These are phyloP conservation scores for Aurelia coerulea DNA, from an alignment of 30 jellyfish, hydroid and myxozoan species.

Conservation along the genomic window DNA sequence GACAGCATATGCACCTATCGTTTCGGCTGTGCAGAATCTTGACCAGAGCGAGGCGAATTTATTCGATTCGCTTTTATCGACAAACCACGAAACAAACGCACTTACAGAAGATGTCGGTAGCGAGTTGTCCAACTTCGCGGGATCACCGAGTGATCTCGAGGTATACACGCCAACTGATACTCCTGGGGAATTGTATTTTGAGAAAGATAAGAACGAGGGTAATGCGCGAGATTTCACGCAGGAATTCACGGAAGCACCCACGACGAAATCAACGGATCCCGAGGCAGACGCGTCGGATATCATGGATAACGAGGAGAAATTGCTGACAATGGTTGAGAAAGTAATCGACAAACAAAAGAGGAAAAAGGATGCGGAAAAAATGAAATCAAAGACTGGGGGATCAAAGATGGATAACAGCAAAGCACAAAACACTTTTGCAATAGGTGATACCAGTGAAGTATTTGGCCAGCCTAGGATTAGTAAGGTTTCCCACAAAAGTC, in stretches of 20 bases:
- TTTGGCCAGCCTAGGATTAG: background rate
- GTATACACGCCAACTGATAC: conserved; percentile 27
- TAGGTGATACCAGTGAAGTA: conserved; percentile 53
- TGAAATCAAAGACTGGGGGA: too few species aligned
- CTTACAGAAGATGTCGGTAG: conserved; percentile 34
- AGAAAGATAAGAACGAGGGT: conserved; percentile 7
- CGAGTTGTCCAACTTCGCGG: conserved; percentile 50
- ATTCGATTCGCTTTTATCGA: conserved; percentile 44
- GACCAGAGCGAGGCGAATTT: conserved; percentile 59
- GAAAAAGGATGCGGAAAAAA: background rate
- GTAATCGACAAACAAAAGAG: conserved; percentile 52
- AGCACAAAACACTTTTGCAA: background rate
- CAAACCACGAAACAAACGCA: conserved; percentile 33
- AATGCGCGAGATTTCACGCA: background rate
- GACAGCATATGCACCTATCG: conserved; percentile 57
- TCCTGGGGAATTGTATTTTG: conserved; percentile 50
- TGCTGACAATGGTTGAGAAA: conserved; percentile 52
- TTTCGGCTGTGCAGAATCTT: conserved; percentile 61
- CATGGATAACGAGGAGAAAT: conserved; percentile 55
- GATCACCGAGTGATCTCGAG: conserved; percentile 52
- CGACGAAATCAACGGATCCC: conserved; percentile 37
- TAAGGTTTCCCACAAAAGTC: too few species aligned
- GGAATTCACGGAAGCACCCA: conserved; percentile 4
- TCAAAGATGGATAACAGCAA: too few species aligned
- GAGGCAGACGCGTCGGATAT: conserved; percentile 37